Percentiles rank a stretch among this genome's conserved stretches.
Conservation (phyloP, 2,888 invertebrate genomes). For the Harpagoxenus sublaevis region DNA sequence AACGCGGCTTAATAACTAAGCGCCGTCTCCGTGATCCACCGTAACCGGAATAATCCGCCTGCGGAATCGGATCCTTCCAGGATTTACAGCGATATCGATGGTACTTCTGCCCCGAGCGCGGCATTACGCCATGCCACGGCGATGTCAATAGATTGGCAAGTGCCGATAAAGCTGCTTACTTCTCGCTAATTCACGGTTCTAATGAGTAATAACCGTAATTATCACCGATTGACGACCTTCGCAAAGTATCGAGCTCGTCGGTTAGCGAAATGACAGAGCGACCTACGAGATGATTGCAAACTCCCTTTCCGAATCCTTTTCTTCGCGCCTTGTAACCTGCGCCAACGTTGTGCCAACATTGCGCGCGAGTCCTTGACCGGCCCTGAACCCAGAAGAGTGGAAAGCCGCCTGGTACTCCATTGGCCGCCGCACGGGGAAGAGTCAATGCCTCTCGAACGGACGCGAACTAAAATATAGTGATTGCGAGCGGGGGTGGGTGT, state of each 20-base stretch:
- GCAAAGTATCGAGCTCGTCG: slow-evolving; percentile 50
- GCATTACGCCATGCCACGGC: neutral
- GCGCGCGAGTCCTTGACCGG: slow-evolving; percentile 85
- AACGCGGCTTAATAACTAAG: slow-evolving; percentile 39
- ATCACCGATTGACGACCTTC: slow-evolving; percentile 53
- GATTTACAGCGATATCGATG: neutral
- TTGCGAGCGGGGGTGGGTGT: slow-evolving; percentile 71
- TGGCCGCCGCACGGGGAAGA: slow-evolving; percentile 74
- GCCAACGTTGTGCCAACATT: slow-evolving; percentile 54
- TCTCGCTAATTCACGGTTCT: slow-evolving; percentile 57
- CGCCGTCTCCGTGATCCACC: neutral
- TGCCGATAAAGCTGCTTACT: slow-evolving; percentile 41
- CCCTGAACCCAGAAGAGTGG: slow-evolving; percentile 85
- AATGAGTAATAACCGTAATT: slow-evolving; percentile 69
- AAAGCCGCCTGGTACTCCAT: slow-evolving; percentile 75
- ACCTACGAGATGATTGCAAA: neutral
- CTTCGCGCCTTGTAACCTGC: slow-evolving; percentile 41
- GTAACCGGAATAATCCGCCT: slow-evolving; percentile 39
- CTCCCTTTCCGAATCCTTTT: slow-evolving; percentile 6
- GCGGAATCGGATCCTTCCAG: slow-evolving; percentile 36
- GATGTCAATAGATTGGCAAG: slow-evolving; percentile 18
- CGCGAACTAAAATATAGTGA: slow-evolving; percentile 81
- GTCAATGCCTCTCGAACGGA: slow-evolving; percentile 77
- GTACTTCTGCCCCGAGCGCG: neutral
- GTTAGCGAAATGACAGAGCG: slow-evolving; percentile 24